phyloP scores from a whole-genome alignment of 2,113 vertebrate genomes.

The Maccullochella peelii region DNA sequence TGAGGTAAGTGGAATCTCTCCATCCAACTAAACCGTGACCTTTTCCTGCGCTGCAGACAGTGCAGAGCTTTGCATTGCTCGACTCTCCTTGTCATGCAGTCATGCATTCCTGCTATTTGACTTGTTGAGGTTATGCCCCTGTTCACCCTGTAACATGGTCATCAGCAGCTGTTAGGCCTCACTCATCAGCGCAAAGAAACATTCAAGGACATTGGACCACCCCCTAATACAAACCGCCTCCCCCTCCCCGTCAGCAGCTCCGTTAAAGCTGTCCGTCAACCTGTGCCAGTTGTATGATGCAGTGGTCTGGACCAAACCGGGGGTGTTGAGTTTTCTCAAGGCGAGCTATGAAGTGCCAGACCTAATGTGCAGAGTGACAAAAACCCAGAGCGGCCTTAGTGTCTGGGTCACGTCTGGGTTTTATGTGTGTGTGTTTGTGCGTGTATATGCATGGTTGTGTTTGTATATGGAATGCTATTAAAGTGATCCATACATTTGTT shows the following conservation, averaged over 20 bases:
- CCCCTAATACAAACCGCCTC: constrained; percentile 30
- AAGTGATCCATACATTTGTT: not conserved
- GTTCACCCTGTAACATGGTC: constrained; percentile 1
- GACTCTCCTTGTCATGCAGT: not conserved
- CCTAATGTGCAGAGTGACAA: constrained; percentile 52
- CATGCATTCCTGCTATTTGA: constrained; percentile 17
- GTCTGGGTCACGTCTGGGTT: constrained; percentile 73
- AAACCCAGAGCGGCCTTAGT: constrained; percentile 24
- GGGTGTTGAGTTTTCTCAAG: constrained; percentile 60
- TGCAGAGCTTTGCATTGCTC: not conserved
- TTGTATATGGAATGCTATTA: constrained; percentile 2
- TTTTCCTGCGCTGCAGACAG: not conserved
- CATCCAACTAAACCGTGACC: not conserved
- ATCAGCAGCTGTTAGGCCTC: constrained; percentile 48
- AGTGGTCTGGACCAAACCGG: constrained; percentile 45
- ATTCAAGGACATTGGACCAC: constrained; percentile 33
- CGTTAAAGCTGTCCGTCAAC: constrained; percentile 51
- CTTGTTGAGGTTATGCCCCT: constrained; percentile 17
- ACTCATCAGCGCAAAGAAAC: constrained; percentile 55
- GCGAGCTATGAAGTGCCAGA: constrained; percentile 46
- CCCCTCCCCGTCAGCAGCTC: constrained; percentile 51
- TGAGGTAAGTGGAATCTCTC: constrained; percentile 86
- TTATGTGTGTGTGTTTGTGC: not conserved
- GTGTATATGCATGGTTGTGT: constrained; percentile 11
- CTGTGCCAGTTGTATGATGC: constrained; percentile 52